Conservation (phyloP, 2,113 vertebrate genomes). For the Petaurus breviceps region DNA sequence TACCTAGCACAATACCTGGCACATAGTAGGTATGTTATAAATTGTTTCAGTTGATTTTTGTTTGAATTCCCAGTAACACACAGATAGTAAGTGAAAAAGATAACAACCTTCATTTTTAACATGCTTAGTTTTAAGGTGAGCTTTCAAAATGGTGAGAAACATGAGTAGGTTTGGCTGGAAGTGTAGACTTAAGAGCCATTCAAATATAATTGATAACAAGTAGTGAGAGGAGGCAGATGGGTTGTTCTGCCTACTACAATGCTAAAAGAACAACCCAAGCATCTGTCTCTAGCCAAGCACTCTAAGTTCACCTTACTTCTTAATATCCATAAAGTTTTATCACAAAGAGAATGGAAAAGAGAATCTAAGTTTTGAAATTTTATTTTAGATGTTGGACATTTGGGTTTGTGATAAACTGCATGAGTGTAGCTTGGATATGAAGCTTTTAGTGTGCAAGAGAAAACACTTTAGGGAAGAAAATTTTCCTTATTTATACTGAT, state of each 20-base stretch:
- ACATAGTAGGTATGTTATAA: background rate
- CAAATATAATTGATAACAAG: slow-evolving; percentile 5
- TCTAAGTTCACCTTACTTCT: slow-evolving; percentile 20
- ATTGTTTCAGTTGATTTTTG: background rate
- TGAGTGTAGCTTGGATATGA: background rate
- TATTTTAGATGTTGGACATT: background rate
- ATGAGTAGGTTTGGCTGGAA: background rate
- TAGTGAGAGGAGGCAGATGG: slow-evolving; percentile 22
- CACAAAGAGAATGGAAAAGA: slow-evolving; percentile 8
- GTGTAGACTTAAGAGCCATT: background rate
- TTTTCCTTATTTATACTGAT: slow-evolving; percentile 48
- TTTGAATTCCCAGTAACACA: background rate
- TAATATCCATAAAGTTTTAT: slow-evolving; percentile 21
- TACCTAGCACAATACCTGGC: background rate
- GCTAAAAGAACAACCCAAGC: background rate
- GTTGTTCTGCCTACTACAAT: background rate
- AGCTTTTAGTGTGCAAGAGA: slow-evolving; percentile 21
- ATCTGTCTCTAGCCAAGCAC: slow-evolving; percentile 1
- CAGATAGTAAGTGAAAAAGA: background rate
- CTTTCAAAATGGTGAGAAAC: background rate
- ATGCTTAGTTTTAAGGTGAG: background rate
- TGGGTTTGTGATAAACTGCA: slow-evolving; percentile 21
- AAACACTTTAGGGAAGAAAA: slow-evolving; percentile 52
- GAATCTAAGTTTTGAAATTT: slow-evolving; percentile 6
- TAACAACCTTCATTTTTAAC: background rate